Conservation (phyloP, 2,797 vertebrate species). For the Sus cebifrons region DNA sequence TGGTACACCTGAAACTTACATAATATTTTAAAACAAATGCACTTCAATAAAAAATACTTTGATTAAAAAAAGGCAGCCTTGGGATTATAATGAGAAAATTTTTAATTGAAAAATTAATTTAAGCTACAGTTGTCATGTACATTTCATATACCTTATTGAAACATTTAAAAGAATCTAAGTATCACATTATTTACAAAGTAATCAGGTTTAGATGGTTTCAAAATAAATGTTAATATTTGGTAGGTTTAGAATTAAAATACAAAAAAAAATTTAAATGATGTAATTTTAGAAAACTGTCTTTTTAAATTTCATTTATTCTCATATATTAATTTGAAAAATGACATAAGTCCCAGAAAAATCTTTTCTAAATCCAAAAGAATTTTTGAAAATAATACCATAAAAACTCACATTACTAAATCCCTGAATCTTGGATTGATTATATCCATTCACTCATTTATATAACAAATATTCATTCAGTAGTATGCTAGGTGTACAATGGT, state of each 20-base stretch:
- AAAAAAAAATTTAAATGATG: neutral
- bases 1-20: neutral
- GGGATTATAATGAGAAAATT: neutral
- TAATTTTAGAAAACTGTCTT: neutral
- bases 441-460: neutral
- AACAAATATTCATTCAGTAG: neutral
- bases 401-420: neutral
- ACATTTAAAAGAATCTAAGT: neutral
- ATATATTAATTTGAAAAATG: neutral
- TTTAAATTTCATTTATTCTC: neutral
- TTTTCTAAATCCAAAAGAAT: neutral
- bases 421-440: neutral
- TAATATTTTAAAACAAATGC: neutral
- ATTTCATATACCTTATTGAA: constrained; percentile 1
- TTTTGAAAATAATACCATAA: neutral
- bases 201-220: neutral
- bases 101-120: constrained; percentile 20
- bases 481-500: neutral
- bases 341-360: neutral
- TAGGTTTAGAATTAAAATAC: neutral
- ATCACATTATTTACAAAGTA: neutral
- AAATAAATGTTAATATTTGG: neutral
- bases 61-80: neutral
- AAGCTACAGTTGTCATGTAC: neutral
- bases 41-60: neutral